Conservation (phyloP, 1,140 invertebrate genomes). For the Copidosoma floridanum region DNA sequence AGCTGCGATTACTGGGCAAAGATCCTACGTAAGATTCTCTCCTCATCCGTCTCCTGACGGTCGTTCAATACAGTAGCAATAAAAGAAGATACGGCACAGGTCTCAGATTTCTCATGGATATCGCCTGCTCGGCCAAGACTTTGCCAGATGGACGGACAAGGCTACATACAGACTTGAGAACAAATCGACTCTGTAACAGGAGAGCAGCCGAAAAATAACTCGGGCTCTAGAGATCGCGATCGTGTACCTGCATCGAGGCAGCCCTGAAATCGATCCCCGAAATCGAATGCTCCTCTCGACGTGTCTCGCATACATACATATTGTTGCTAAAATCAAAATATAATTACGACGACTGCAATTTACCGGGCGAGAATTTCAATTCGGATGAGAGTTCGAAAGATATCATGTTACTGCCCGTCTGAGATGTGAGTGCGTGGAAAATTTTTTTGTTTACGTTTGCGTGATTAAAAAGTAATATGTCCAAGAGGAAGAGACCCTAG, state of each 20-base stretch:
- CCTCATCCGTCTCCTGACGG: too few relatives aligned
- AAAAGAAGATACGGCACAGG: neutral
- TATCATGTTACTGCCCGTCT: neutral
- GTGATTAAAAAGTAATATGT: too few relatives aligned
- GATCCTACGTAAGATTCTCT: too few relatives aligned
- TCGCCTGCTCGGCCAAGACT: neutral
- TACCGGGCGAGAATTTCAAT: too few relatives aligned
- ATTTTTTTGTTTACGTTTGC: too few relatives aligned
- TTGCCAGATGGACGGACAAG: neutral
- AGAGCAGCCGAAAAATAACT: too few relatives aligned
- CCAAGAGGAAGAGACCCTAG: too few relatives aligned
- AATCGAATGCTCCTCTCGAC: conserved; percentile 5
- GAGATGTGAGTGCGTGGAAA: too few relatives aligned
- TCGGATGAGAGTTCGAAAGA: neutral
- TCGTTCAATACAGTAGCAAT: conserved; percentile 10
- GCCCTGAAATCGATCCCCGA: conserved; percentile 21
- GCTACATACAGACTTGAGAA: neutral
- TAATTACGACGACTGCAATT: conserved; percentile 1
- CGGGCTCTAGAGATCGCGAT: too few relatives aligned
- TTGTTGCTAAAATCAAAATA: neutral
- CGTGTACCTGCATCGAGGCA: too few relatives aligned
- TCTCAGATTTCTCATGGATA: conserved; percentile 5
- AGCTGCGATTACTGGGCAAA: too few relatives aligned
- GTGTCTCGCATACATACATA: too few relatives aligned
- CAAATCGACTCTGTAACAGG: conserved; percentile 16